Evolutionary conservation across 2,113 vertebrate genomes (phyloP), one percentile per base, ranked within the genome.

Genomic region (Anser cygnoides): DNA sequence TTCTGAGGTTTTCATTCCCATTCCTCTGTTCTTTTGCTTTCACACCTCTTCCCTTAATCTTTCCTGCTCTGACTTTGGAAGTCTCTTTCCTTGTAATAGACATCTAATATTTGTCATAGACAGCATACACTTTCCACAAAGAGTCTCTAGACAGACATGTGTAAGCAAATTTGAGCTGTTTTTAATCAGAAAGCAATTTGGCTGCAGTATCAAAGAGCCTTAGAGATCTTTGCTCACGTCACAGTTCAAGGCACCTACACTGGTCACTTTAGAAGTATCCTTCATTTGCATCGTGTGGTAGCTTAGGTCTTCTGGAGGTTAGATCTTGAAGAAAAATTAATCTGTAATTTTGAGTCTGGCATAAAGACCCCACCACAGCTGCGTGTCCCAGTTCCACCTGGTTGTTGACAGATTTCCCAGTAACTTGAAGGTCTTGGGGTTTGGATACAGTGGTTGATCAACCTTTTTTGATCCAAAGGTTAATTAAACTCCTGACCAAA

Each of bases 11-110:
- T 95, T 73, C 1, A 3, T 93, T 91, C 37, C 46, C 75, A 52
- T 76, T 94, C 9, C 13, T 88, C 39, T 84, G 31, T 65, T 75
- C 85, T 84, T 84, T 96, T 91, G 75, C 41, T 93, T 92, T 93
- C 41, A 65, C 93, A 79, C 74, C 13, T 91, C 87, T 84, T 87
- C 28, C 41, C 58, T 84, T 92, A 86, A 86, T 90, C 85, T 89
- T 93, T 95, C 71, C 71, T 94, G 25, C 70, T 54, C 39, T 65
- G 39, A 23, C 43, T 93, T 95, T 85, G 68, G 49, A 92, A 84
- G 5, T 22, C 43, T 84, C 41, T 74, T 74, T 74, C 35, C 59
- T 94, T 84, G 92, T 82, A 93, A 92, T 71, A 65, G 65, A 49
- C 4, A 65, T 49, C 35, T 77, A 83, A 54, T 78, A 52, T 72